A percentile compares a stretch with the other conserved stretches of the same genome.
phyloP scores from a whole-genome alignment of 2,888 invertebrate genomes.

The Pinctada fucata region DNA sequence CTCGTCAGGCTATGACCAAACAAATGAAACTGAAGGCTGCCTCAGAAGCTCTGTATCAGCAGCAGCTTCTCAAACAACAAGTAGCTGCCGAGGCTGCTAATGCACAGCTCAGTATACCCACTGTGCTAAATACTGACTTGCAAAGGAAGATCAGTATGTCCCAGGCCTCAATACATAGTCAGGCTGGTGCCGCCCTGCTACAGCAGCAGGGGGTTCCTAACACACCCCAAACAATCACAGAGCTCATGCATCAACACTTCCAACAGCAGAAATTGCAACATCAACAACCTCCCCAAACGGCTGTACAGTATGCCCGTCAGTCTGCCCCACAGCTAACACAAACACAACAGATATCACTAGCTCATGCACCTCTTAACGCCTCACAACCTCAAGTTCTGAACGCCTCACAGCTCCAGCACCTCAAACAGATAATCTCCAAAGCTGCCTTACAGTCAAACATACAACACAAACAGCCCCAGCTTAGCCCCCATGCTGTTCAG shows the following conservation, averaged over 20 bases:
- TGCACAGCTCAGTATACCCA: not conserved
- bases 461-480: not conserved
- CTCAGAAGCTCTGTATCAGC: slow-evolving; percentile 4
- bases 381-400: slow-evolving; percentile 31
- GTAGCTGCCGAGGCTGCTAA: not conserved
- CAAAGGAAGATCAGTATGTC: not conserved
- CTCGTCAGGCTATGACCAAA: slow-evolving; percentile 10
- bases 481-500: slow-evolving; percentile 34
- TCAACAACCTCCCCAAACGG: slow-evolving; percentile 29
- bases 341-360: not conserved
- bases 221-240: not conserved
- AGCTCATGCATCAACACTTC: slow-evolving; percentile 7
- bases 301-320: slow-evolving; percentile 30
- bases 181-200: not conserved
- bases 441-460: slow-evolving; percentile 23
- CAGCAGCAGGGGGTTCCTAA: not conserved
- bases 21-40: slow-evolving; percentile 16
- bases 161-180: not conserved
- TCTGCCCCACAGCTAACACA: slow-evolving; percentile 14
- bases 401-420: slow-evolving; percentile 40
- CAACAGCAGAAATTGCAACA: slow-evolving; percentile 13
- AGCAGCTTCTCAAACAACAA: slow-evolving; percentile 2
- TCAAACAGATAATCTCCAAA: slow-evolving; percentile 40
- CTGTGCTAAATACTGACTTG: not conserved
- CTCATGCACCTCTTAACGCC: not conserved